phyloP scores from a whole-genome alignment of 2,888 invertebrate genomes.

The Dasysyrphus tricinctus region DNA sequence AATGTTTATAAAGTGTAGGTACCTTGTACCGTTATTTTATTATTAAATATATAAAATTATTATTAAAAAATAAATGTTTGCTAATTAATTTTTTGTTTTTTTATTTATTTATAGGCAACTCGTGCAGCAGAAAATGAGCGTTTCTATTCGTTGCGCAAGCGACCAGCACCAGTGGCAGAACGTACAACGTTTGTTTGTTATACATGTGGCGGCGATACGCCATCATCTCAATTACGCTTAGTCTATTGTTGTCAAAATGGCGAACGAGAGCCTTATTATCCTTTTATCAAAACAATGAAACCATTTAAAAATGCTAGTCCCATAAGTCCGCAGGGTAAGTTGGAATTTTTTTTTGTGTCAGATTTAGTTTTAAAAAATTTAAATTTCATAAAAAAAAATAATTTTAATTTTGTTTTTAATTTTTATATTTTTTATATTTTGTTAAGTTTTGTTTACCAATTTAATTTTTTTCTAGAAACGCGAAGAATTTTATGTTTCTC shows the following conservation, averaged over 20 bases:
- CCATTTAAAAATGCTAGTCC: slow-evolving; percentile 94
- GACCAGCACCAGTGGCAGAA: slow-evolving; percentile 87
- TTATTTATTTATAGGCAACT: slow-evolving; percentile 84
- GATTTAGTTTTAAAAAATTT: not conserved
- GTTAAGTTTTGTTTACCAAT: too few species aligned
- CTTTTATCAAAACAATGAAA: slow-evolving; percentile 92
- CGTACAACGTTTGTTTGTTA: slow-evolving; percentile 93
- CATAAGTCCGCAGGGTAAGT: slow-evolving; percentile 92
- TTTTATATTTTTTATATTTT: too few species aligned
- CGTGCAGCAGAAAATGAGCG: slow-evolving; percentile 91
- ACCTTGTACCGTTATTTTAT: too few species aligned
- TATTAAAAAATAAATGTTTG: not conserved
- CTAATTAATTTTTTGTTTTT: slow-evolving; percentile 47
- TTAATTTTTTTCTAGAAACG: too few species aligned
- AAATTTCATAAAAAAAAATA: too few species aligned
- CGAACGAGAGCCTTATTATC: slow-evolving; percentile 94
- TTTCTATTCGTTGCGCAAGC: slow-evolving; percentile 91
- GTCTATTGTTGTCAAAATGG: slow-evolving; percentile 93
- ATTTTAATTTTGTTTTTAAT: too few species aligned
- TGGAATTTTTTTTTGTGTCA: not conserved
- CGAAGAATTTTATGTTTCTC: too few species aligned
- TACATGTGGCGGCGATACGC: slow-evolving; percentile 92
- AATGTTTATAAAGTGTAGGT: too few species aligned
- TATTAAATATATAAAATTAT: too few species aligned
- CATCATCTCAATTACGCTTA: slow-evolving; percentile 91